A percentile compares a stretch with the other conserved stretches of the same genome.
These are phyloP conservation scores for Pseudolaguvia tuberculata DNA, from an alignment of 2,113 vertebrate species.

Conservation along the genomic window DNA sequence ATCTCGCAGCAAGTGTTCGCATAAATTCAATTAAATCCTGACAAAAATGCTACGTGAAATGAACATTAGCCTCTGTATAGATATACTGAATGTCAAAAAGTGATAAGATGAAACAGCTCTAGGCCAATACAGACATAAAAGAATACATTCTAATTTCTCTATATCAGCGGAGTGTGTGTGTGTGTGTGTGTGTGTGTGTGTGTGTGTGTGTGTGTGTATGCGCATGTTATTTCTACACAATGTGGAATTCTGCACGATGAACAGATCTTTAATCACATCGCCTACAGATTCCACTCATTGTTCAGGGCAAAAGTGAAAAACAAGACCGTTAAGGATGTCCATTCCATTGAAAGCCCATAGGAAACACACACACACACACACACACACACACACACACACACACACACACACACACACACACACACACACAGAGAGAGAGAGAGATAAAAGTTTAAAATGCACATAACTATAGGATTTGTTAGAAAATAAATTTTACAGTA, in stretches of 20 bases:
- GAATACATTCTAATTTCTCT: conserved; percentile 1
- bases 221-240: background rate
- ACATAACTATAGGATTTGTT: too few relatives aligned
- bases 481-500: too few relatives aligned
- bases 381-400: background rate
- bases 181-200: conserved; percentile 1
- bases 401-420: conserved; percentile 10
- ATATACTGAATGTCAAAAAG: background rate
- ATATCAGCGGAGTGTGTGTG: background rate
- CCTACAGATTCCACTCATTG: conserved; percentile 10
- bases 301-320: background rate
- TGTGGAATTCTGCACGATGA: background rate
- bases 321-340: conserved; percentile 6
- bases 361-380: background rate
- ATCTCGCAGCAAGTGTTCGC: background rate
- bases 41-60: conserved; percentile 1
- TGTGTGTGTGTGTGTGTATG: background rate
- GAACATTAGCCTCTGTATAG: background rate
- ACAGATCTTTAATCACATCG: conserved; percentile 28
- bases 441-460: background rate
- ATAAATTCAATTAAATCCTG: conserved; percentile 7
- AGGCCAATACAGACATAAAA: conserved; percentile 19
- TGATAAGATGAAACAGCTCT: background rate
- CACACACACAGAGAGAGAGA: conserved; percentile 18
- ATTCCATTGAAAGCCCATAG: conserved; percentile 10